Evolutionary conservation across 2,113 vertebrate species (phyloP), one percentile per base, ranked within the genome.

Genomic region (Muntiacus muntjak): DNA sequence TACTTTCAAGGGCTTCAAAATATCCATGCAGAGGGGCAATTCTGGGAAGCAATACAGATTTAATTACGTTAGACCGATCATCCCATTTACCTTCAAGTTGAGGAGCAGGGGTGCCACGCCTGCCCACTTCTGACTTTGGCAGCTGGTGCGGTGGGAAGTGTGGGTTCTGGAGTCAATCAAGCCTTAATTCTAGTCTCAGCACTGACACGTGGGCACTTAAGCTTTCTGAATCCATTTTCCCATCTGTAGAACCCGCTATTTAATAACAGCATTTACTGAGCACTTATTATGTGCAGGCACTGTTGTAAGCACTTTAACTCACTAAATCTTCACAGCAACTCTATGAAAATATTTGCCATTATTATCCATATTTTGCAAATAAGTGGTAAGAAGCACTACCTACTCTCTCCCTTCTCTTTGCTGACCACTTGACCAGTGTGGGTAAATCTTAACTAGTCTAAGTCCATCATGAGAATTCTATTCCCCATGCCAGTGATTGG

Each of bases 191-290:
- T 91, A 88, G 86, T 43, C 67, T 95, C 94, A 71, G 74, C 15
- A 96, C 82, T 96, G 94, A 96, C 40, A 95, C 21, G 52, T 3
- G 78, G 55, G 23, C 87, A 79, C 60, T 87, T 52, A 79, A 55
- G 57, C 52, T 85, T 91, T 93, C 92, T 93, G 95, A 94, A 83
- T 25, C 60, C 33, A 15, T 92, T 57, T 87, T 89, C 86, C 91
- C 94, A 81, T 60, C 93, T 71, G 36, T 84, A 93, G 71, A 95
- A 94, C 6, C 6, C 1, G 6, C 26, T 86, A 88, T 64, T 94
- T 92, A 96, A 90, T 91, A 90, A 82, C 57, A 89, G 58, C 21
- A 85, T 91, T 91, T 93, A 85, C 64, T 94, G 79, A 95, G 26
- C 74, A 74, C 33, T 84, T 96, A 87, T 13, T 85, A 96, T 45